Evolutionary conservation across 2,113 vertebrate species (phyloP), one percentile per base, ranked within the genome.

Genomic region (Zosterops lateralis): DNA sequence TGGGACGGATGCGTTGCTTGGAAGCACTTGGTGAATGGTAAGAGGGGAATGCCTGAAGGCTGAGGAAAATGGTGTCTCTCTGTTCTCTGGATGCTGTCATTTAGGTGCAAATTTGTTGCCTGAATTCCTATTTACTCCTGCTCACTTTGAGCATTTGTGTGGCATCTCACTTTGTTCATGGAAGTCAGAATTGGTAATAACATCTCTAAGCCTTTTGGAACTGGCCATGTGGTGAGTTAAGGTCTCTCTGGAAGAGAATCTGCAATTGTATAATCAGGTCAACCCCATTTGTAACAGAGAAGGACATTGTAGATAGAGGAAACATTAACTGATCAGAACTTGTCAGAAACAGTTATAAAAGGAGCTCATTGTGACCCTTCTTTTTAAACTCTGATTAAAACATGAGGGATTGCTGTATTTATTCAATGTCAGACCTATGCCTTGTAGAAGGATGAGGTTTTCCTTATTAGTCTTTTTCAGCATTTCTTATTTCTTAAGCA

Each of bases 21-120:
- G 99, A 99, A 96, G 99, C 99, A 7, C 96, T 99, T 85, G 99
- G 99, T 56, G 99, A 99, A 97, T 99, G 99, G 99, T 99, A 97
- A 96, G 98, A 62, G 21, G 12, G 53, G 40, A 78, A 36, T 56
- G 16, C 20, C 51, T 77, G 51, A 71, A 77, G 51, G 6, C 6
- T 42, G 14, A 62, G 53, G 20, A 57, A 84, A 71, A 32, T 12
- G 0, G 0, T 68, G 13, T 61, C 21, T 65, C 24, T 47, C n/a
- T 87, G 22, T 58, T 57, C 60, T 90, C 56, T 91, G 72, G 34
- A 9, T 92, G n/a, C 15, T 71, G 31, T 34, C 53, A 36, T 40
- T 25, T 57, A 77, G 22, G 18, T 77, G 91, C 16, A 40, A 2
- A 1, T 34, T 83, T 78, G 75, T 77, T 78, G 19, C 53, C 26